A percentile compares a stretch with the other conserved stretches of the same genome.
phyloP scores from a whole-genome alignment of 2,888 invertebrate species.

The Furcula furcula region DNA sequence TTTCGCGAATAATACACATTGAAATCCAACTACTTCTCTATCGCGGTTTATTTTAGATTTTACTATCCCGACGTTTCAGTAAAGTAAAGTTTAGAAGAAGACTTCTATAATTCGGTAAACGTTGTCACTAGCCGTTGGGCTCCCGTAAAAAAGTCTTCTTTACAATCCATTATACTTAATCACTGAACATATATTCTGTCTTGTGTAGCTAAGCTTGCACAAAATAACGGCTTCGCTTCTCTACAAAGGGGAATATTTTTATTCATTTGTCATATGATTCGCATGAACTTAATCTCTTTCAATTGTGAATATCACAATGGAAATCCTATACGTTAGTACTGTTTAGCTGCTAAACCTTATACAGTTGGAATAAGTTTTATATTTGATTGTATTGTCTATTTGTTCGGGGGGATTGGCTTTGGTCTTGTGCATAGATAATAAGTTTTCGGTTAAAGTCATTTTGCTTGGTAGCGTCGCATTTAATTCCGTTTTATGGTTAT shows the following conservation, averaged over 20 bases:
- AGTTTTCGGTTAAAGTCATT: slow-evolving; percentile 25
- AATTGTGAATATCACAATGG: slow-evolving; percentile 25
- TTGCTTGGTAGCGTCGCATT: slow-evolving; percentile 26
- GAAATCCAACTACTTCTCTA: no score
- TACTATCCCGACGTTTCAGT: no score
- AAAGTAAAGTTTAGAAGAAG: no score
- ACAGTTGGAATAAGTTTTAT: rapidly evolving
- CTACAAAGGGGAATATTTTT: slow-evolving; percentile 16
- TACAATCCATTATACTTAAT: no score
- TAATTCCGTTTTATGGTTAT: slow-evolving; percentile 21
- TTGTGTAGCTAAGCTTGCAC: background rate
- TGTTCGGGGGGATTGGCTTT: slow-evolving; percentile 4
- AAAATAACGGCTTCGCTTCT: background rate
- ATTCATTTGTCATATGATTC: slow-evolving; percentile 31
- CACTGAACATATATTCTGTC: no score
- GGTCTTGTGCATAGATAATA: slow-evolving; percentile 18
- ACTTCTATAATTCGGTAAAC: no score
- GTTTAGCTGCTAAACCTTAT: slow-evolving; percentile 4
- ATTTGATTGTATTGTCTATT: slow-evolving; percentile 1
- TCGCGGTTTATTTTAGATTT: no score
- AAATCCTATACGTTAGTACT: slow-evolving; percentile 13
- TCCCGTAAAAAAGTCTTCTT: no score
- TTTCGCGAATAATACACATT: no score
- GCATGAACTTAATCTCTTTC: slow-evolving; percentile 25
- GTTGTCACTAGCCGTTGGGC: no score